A percentile compares a stretch with the other conserved stretches of the same genome.
Conservation (phyloP, 2,888 invertebrate genomes). For the Anthophora plumipes region DNA sequence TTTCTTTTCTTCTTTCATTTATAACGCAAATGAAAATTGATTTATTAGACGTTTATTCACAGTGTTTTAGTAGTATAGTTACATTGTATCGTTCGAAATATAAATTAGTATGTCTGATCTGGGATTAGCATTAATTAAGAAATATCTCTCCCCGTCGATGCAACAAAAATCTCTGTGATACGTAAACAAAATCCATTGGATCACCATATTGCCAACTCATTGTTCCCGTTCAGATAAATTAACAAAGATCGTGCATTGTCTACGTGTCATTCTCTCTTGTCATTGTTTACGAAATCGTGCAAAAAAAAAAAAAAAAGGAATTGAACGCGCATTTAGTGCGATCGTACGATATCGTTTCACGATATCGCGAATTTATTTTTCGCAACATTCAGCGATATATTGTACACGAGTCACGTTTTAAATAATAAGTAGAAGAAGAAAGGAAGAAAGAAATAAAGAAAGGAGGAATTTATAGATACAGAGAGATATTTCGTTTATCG, state of each 20-base stretch:
- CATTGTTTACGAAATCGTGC: constrained; percentile 9
- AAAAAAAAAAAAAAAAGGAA: no score
- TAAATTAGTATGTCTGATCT: no score
- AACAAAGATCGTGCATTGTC: background rate
- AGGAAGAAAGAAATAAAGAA: background rate
- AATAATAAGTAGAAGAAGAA: background rate
- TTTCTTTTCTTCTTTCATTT: no score
- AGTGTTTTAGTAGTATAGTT: no score
- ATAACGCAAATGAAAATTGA: no score
- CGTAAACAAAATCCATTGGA: background rate
- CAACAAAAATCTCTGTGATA: constrained; percentile 11
- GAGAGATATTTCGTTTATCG: constrained; percentile 16
- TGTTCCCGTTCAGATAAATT: background rate
- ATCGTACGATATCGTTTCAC: background rate
- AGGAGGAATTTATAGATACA: no score
- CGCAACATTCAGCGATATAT: constrained; percentile 2
- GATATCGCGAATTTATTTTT: constrained; percentile 21
- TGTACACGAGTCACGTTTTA: background rate
- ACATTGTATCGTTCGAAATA: no score
- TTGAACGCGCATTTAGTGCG: background rate
- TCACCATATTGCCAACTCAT: background rate
- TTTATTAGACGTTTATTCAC: no score
- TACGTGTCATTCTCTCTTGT: no score
- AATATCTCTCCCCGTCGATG: background rate
- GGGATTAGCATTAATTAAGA: background rate